A percentile compares a stretch with the other conserved stretches of the same genome.
Conservation (phyloP, 2,113 vertebrate species). For the Machaerirhynchus nigripectus region DNA sequence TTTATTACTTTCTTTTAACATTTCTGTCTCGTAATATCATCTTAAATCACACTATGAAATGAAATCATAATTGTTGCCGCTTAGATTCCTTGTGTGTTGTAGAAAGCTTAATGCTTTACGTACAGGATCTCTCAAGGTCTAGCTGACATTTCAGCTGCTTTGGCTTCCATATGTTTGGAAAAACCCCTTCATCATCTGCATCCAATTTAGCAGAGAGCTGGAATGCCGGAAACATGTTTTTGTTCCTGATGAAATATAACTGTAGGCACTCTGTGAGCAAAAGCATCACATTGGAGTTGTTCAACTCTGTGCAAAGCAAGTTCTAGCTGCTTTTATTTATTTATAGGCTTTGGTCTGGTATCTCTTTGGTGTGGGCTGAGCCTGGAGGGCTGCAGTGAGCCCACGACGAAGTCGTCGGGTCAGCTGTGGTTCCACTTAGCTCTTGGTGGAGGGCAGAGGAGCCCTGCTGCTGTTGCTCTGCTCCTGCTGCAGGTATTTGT, state of each 20-base stretch:
- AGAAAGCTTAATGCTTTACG: background rate
- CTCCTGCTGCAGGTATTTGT: background rate
- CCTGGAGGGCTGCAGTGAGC: background rate
- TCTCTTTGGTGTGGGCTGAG: background rate
- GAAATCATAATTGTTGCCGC: background rate
- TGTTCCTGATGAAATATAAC: background rate
- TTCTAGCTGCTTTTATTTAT: background rate
- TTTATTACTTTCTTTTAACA: conserved; percentile 13
- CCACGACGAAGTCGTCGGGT: fast-evolving
- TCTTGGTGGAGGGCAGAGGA: background rate
- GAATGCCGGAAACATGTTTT: background rate
- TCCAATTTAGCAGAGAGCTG: conserved; percentile 29
- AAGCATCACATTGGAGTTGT: background rate
- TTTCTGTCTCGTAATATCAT: background rate
- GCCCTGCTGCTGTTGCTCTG: background rate
- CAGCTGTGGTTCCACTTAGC: background rate
- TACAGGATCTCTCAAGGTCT: background rate
- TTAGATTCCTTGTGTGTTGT: background rate
- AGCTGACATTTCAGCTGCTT: background rate
- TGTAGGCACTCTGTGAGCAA: background rate
- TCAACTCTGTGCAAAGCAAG: background rate
- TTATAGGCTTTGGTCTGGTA: fast-evolving
- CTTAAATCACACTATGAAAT: conserved; percentile 3
- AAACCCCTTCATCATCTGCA: background rate
- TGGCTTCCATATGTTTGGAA: conserved; percentile 1